A percentile compares a stretch with the other conserved stretches of the same genome.
These are phyloP conservation scores for Cinclus mexicanus DNA, from an alignment of 2,113 vertebrate species.

Conservation along the genomic window DNA sequence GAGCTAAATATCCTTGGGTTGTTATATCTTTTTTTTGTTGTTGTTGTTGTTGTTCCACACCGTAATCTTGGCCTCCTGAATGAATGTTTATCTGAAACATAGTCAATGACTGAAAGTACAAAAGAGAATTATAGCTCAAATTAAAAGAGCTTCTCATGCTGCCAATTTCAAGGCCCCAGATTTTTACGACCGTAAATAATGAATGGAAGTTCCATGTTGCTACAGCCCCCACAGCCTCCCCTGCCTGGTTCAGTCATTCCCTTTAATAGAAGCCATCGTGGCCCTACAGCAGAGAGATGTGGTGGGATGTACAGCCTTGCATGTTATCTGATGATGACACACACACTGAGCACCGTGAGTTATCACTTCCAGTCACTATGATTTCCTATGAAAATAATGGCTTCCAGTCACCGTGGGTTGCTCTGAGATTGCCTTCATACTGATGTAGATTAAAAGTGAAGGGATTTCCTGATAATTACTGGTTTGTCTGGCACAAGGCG, in stretches of 20 bases:
- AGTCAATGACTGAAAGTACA: constrained; percentile 30
- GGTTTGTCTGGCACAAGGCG: constrained; percentile 48
- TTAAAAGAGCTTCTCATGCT: constrained; percentile 52
- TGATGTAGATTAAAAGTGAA: constrained; percentile 63
- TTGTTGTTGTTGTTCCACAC: background rate
- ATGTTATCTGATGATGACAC: constrained; percentile 63
- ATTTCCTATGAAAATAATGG: constrained; percentile 69
- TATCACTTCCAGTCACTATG: constrained; percentile 70
- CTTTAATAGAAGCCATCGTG: background rate
- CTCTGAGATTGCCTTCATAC: constrained; percentile 63
- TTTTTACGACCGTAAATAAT: constrained; percentile 32
- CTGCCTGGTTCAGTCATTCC: background rate
- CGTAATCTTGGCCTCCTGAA: constrained; percentile 53
- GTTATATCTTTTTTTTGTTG: background rate
- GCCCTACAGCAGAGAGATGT: constrained; percentile 1
- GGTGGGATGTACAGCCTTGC: constrained; percentile 39
- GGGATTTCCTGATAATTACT: constrained; percentile 63
- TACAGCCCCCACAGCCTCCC: background rate
- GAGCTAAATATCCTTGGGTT: constrained; percentile 35
- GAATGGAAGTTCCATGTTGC: constrained; percentile 1
- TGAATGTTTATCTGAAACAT: constrained; percentile 29
- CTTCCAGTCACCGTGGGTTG: constrained; percentile 74
- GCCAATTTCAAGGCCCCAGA: background rate
- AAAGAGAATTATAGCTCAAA: constrained; percentile 40
- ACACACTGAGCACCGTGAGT: constrained; percentile 50